Evolutionary conservation across 37 sponge, comb jelly and placozoan genomes (phyloP), one percentile per base, ranked within the genome.

Genomic region (Corticium candelabrum): DNA sequence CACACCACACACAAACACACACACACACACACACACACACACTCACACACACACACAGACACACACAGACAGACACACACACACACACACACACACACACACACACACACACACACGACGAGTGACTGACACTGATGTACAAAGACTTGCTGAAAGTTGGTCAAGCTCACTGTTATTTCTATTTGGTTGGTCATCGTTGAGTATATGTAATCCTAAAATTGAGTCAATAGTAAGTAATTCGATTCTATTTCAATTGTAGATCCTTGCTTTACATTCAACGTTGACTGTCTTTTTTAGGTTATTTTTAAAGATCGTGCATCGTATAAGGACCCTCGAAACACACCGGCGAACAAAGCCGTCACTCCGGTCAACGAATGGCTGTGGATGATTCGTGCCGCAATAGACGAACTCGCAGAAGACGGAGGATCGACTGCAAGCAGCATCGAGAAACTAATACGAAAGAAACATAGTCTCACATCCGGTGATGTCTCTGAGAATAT

Each of bases 71-170:
- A 43, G 2, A 41, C 34, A 50, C 34, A 2, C 78, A 77, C 62
- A 2, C 67, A 41, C 34, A 3, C 78, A 43, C 34, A 41, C 62
- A 77, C 56, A 41, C 34, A 50, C 62, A 35, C 74, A 1, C 74
- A 69, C 72, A 69, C n/a, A 35, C 33, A 78, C 68, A 78, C 33
- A 78, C 79, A 34, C 33, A 78, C 68, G 67, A 15, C 31, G 39
- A 67, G 29, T 68, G 38, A 34, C 50, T 32, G 27, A 67, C 38
- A 78, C 68, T 68, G 11, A 43, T 11, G 11, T 11, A 43, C 56
- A 43, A 21, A 11, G 56, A 43, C 11, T 5, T 43, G 5, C 11
- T 21, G 11, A 43, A 43, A 11, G 11, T 5, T 43, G 56, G 5
- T 43, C 11, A 43, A 43, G 11, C 5, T 21, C 56, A 43, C 5